Base-by-base conservation (phyloP, 2,113 vertebrate species). In the Syngnathus floridae region DNA sequence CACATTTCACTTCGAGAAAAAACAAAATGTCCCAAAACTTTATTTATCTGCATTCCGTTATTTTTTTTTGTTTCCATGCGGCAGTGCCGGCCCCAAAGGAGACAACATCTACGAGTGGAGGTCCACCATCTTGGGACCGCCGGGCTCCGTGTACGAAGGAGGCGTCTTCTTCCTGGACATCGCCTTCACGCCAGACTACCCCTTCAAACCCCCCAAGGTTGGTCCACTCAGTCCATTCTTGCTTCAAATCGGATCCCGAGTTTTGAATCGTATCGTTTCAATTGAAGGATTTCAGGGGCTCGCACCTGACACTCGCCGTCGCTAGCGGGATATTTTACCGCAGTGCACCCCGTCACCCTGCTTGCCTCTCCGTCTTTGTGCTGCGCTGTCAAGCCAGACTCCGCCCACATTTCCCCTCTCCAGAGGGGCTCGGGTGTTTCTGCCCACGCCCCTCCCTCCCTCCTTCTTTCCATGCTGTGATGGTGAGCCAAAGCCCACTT, bases 91-190 rank as follows among this genome's bases (percentile, higher is more conserved):
- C 79, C 97, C 97, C 77, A 99, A 98, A 94, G 97, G 96, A 91
- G 96, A 99, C 91, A 99, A 99, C 90, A 97, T 98, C 91, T 99
- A 99, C 84, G 97, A 99, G 90, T 99, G 97, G 97, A 94, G 97
- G 89, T 98, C 97, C 71, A 98, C 97, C 85, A 98, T 99, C 90
- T 91, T 99, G 88, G 95, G 97, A 56, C 96, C 96, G 58, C 95
- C 95, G 26, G 97, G 96, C 75, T 99, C 97, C 55, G 96, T 98
- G 77, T 99, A 99, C 71, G 95, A 99, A 91, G 97, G 97, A 80
- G 97, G 96, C 17, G 97, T 99, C 85, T 99, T 98, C 93, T 99
- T 98, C 89, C 92, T 99, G 88, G 96, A 99, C 88, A 99, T 99
- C 68, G 94, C 94, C 80, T 99, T 99, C 91, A 98, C 97, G 71